Evolutionary conservation across 2,797 vertebrate species (phyloP), one percentile per base, ranked within the genome.

Genomic region (Emydoidea blandingii): DNA sequence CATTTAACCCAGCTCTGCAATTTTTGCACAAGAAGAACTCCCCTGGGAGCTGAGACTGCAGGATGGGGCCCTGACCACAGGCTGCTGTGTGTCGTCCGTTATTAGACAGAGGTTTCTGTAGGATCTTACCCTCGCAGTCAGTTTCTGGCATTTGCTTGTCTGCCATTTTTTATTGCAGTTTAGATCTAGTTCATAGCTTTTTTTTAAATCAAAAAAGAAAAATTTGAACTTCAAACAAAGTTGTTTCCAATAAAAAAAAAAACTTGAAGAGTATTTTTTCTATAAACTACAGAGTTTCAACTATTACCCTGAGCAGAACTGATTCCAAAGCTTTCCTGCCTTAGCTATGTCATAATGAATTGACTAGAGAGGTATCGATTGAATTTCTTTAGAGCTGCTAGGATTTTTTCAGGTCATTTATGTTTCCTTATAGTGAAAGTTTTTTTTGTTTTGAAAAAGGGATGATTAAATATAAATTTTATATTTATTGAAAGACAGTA

Each of bases 351-450:
- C 83, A 5, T 54, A n/a, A 18, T 62, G 76, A 81, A 81, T 79
- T 47, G 41, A 8, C 78, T 56, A 25, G 27, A 27, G 23, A 15
- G 74, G 81, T 47, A 50, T 18, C 18, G 0, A 27, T 82, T 4
- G 5, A 3, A 1, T 74, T 29, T 72, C 85, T 29, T 41, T n/a
- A 25, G 80, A 79, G 25, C 72, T 52, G 23, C 10, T 3, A 12
- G 85, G 59, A 29, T 49, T 15, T 84, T 79, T 80, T 31, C 52
- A 34, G 65, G 37, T 79, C 59, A 2, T 65, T 95, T 91, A 57
- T 92, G 91, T 92, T 94, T 94, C 94, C 89, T 93, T 95, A 52
- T 88, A 94, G 87, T 85, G 93, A 90, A 95, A 94, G 85, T 1
- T 23, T 8, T 14, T 44, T 54, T 18, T 57, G 87, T 80, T 41